Evolutionary conservation across 2,113 vertebrate species (phyloP), one percentile per base, ranked within the genome.

Genomic region (Propithecus coquereli): DNA sequence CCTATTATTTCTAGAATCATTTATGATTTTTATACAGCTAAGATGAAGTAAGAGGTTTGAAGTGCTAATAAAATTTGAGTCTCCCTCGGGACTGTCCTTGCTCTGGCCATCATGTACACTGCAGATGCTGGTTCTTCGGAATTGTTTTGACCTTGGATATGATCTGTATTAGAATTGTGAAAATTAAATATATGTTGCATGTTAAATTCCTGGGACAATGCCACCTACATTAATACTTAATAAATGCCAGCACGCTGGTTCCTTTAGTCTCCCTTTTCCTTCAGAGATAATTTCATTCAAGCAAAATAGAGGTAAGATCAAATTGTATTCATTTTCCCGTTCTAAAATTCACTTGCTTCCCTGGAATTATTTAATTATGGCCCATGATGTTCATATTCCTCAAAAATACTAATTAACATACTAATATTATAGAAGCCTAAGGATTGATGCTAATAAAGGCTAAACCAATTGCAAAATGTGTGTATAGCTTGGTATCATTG

Each of bases 71-170:
- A 87, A 76, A 61, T 66, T n/a, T 80, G 32, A 85, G 25, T 91
- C 81, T 83, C 94, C 66, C 57, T 96, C 85, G 65, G 95, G 57
- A 93, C 83, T 84, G 63, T 92, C 96, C 97, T 77, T 86, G 85
- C 83, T 96, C 77, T 50, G 86, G 74, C 82, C 92, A 86, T 92
- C 14, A 89, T 71, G 86, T 80, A 52, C 57, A 50, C 25, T 79
- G 23, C 96, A 88, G 96, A 94, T 5, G 8, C 45, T 94, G 5
- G 93, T 96, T 97, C 96, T 96, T 93, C 96, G 95, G 96, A 96
- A 96, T 92, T 96, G 54, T 97, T 93, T 98, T 45, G 22, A 96
- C 96, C 87, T 98, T 97, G 90, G 96, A 95, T 97, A 74, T 71
- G 84, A 90, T 97, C 82, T 91, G 88, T 88, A 76, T 96, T 43